phyloP scores from a whole-genome alignment of 2,888 invertebrate genomes.

The Ectemnius continuus region DNA sequence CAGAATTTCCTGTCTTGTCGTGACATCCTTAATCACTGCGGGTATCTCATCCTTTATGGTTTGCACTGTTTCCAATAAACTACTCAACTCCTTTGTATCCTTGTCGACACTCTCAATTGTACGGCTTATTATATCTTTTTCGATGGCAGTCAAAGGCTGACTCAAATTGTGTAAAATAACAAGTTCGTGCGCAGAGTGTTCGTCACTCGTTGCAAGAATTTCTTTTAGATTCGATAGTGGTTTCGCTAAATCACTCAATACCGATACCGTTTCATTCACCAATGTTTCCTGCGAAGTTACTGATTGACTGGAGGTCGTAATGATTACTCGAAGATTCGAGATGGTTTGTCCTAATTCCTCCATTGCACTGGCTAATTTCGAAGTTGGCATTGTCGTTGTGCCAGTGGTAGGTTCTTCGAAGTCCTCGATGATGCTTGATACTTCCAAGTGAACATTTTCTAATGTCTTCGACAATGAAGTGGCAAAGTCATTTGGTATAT shows the following conservation, averaged over 20 bases:
- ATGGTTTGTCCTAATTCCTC: conserved; percentile 63
- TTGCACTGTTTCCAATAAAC: conserved; percentile 53
- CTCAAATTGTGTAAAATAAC: conserved; percentile 62
- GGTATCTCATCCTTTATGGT: conserved; percentile 61
- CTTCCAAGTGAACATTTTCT: conserved; percentile 60
- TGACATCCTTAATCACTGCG: conserved; percentile 55
- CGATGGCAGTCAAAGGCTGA: conserved; percentile 59
- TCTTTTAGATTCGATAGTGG: conserved; percentile 39
- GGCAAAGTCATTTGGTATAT: conserved; percentile 15
- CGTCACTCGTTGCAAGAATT: conserved; percentile 46
- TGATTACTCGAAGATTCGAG: conserved; percentile 36
- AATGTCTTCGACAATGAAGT: conserved; percentile 46
- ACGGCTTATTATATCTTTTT: conserved; percentile 53
- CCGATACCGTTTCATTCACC: conserved; percentile 13
- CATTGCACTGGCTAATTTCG: conserved; percentile 59
- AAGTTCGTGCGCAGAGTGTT: conserved; percentile 62
- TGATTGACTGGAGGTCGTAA: conserved; percentile 2
- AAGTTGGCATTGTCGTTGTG: conserved; percentile 48
- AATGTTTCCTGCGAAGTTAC: conserved; percentile 26
- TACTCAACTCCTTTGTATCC: conserved; percentile 27
- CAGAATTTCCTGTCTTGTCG: conserved; percentile 59
- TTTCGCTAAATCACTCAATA: conserved; percentile 28
- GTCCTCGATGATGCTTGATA: conserved; percentile 65
- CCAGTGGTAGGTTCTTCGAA: conserved; percentile 64
- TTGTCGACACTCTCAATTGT: conserved; percentile 43